Evolutionary conservation across 2,113 vertebrate species (phyloP).

Genomic region (Ochotona princeps): DNA sequence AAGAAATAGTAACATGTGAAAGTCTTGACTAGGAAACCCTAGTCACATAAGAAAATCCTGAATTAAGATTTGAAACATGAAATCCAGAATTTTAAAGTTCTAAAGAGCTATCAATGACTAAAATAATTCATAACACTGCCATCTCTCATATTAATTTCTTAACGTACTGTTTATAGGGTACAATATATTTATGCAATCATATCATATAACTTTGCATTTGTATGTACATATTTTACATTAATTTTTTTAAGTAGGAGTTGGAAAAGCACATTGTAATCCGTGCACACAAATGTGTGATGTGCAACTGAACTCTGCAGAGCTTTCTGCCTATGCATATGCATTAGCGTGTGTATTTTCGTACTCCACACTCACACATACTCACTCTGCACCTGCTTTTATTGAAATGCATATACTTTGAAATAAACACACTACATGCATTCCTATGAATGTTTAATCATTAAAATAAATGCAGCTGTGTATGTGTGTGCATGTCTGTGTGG

Average conservation of each 20-base stretch:
- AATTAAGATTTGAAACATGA: constrained; percentile 44
- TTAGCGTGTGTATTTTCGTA: constrained; percentile 79
- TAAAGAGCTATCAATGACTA: constrained; percentile 37
- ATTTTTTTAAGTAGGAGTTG: constrained; percentile 20
- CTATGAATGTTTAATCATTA: constrained; percentile 78
- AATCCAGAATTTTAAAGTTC: constrained; percentile 34
- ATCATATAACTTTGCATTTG: background rate
- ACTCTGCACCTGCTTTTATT: constrained; percentile 82
- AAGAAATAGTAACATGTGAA: constrained; percentile 6
- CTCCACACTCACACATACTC: constrained; percentile 74
- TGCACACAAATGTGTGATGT: constrained; percentile 64
- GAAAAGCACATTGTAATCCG: constrained; percentile 18
- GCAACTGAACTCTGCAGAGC: constrained; percentile 51
- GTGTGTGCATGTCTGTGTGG: background rate
- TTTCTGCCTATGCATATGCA: constrained; percentile 77
- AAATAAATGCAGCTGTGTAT: constrained; percentile 77
- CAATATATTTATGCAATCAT: background rate
- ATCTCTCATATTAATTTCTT: background rate
- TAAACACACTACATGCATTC: constrained; percentile 80
- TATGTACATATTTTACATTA: constrained; percentile 27
- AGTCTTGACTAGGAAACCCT: constrained; percentile 41
- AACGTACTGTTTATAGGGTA: background rate
- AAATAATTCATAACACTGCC: background rate
- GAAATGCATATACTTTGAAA: constrained; percentile 80
- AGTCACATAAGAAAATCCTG: constrained; percentile 50